Evolutionary conservation across 2,113 vertebrate genomes (phyloP).

Genomic region (Lampris megalopsis): DNA sequence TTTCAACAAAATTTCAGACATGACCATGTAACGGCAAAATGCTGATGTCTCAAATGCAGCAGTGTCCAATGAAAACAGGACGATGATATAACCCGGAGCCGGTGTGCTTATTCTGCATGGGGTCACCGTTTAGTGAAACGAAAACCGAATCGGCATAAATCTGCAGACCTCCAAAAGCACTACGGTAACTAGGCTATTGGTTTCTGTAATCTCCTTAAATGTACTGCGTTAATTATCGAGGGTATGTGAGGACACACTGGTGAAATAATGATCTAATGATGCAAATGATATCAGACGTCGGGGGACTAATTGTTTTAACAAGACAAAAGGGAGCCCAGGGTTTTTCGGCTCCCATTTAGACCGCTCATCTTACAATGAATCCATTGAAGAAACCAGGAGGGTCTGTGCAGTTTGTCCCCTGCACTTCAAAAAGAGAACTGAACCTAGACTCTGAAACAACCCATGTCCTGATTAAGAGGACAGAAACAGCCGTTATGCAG

Average conservation of each 20-base stretch:
- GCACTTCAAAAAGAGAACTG: constrained; percentile 41
- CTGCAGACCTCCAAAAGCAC: background rate
- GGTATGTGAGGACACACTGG: constrained; percentile 31
- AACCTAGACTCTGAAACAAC: constrained; percentile 53
- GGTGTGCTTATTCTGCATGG: no score
- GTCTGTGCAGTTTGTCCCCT: constrained; percentile 71
- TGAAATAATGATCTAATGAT: constrained; percentile 43
- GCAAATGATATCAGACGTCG: constrained; percentile 31
- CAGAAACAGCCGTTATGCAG: constrained; percentile 64
- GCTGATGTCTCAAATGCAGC: no score
- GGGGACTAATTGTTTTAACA: constrained; percentile 61
- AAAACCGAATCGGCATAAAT: constrained; percentile 1
- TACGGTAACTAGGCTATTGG: constrained; percentile 3
- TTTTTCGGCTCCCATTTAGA: constrained; percentile 20
- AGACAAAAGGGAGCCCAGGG: constrained; percentile 44
- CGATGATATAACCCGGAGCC: no score
- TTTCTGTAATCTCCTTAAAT: constrained; percentile 9
- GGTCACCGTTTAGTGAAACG: constrained; percentile 2
- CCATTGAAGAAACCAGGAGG: constrained; percentile 67
- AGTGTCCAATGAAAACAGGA: no score
- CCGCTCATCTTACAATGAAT: constrained; percentile 58
- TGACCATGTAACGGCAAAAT: no score
- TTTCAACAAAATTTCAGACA: no score
- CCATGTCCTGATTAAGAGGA: constrained; percentile 64
- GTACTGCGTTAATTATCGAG: constrained; percentile 12